Evolutionary conservation across 2,888 invertebrate species (phyloP), one percentile per base, ranked within the genome.

Genomic region (Cyclophora albipunctata): DNA sequence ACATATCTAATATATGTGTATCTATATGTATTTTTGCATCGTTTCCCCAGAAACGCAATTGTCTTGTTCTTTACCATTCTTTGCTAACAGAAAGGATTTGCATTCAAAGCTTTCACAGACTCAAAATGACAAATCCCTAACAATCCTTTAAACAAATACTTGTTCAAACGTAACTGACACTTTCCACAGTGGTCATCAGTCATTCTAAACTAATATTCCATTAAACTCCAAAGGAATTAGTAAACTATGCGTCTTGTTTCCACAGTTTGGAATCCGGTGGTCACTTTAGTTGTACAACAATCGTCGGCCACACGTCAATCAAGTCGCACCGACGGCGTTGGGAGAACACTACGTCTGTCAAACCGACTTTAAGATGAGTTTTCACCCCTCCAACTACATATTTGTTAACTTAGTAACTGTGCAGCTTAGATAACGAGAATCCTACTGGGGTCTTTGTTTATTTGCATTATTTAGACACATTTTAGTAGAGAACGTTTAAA

Each of bases 241-340:
- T 56, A 54, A 75, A 76, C 72, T 75, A 75, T 75, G 74, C 73
- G 66, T 66, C 70, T 72, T 71, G 72, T 73, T 71, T 60, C 51
- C 52, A 46, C 53, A 64, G 62, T 66, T 64, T 51, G 50, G 53
- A 56, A 55, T 55, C 54, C 51, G 51, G 51, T 53, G 66, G 67
- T 67, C 63, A 64, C 66, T 68, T 65, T 42, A 51, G 47, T 60
- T 57, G 66, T 54, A 52, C 47, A 75, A 78, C 74, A 73, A 73
- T 76, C 67, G 78, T 71, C 73, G 78, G 76, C 76, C 79, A 71
- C 75, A 71, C 78, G 84, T 84, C 84, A 81, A 75, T 86, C 86
- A 85, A 80, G 69, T 66, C 71, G 20, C 43, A 72, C 70, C 66
- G 71, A 66, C 66, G 58, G 58, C 68, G 71, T 71, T 69, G 67